These are phyloP conservation scores for Actinemys pallida DNA, from an alignment of 2,113 vertebrate genomes.

Conservation along the genomic window DNA sequence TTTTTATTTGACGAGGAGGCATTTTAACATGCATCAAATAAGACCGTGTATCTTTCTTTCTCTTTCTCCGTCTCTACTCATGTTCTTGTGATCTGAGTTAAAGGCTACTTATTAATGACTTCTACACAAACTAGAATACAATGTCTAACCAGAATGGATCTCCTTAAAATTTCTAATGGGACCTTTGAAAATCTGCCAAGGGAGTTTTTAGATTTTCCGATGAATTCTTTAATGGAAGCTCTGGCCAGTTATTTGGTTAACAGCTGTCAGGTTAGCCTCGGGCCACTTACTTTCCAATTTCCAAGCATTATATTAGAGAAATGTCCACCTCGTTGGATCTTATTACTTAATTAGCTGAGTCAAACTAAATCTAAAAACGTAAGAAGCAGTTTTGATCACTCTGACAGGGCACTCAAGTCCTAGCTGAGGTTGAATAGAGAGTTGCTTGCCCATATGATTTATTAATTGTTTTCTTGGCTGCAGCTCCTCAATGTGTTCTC, in stretches of 20 bases:
- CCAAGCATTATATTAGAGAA: slow-evolving; percentile 53
- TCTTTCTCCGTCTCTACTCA: background rate
- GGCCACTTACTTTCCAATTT: slow-evolving; percentile 66
- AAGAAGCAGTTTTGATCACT: slow-evolving; percentile 32
- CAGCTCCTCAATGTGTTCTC: background rate
- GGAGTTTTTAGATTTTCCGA: slow-evolving; percentile 32
- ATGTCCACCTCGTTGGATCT: slow-evolving; percentile 43
- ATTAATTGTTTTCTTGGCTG: background rate
- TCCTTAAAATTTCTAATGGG: slow-evolving; percentile 64
- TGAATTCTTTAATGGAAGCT: slow-evolving; percentile 65
- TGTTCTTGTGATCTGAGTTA: background rate
- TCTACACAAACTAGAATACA: background rate
- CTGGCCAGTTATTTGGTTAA: slow-evolving; percentile 55
- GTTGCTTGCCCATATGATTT: slow-evolving; percentile 13
- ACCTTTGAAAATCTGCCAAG: slow-evolving; percentile 61
- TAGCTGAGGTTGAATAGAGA: background rate
- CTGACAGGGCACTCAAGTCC: background rate
- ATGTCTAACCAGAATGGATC: slow-evolving; percentile 44
- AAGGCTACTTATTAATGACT: slow-evolving; percentile 19
- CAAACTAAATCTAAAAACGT: slow-evolving; percentile 58
- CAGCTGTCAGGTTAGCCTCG: slow-evolving; percentile 39
- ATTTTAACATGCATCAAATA: background rate
- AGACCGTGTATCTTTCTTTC: background rate
- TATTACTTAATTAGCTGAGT: slow-evolving; percentile 63
- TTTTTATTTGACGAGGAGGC: background rate